Evolutionary conservation across 2,888 invertebrate genomes (phyloP), one percentile per base, ranked within the genome.

Genomic region (Drosophila macrospina): DNA sequence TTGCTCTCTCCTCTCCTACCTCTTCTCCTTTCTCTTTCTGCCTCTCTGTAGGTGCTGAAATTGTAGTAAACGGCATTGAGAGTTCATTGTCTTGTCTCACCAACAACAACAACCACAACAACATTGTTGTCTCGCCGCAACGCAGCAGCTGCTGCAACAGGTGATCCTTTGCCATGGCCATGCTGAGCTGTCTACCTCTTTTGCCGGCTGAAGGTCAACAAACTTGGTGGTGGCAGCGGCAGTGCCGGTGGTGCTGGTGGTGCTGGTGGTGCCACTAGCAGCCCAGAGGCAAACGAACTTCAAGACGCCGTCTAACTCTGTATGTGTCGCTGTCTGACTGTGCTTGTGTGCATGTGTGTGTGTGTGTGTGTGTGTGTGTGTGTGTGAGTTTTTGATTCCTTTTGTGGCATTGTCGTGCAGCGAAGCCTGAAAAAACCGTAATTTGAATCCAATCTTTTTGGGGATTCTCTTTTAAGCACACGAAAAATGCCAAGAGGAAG

Each of bases 401-500:
- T 73, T 69, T 69, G 66, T 65, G 54, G 47, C 63, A 60, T 50
- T 51, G 78, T 64, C 63, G 76, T 57, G 74, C 80, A 86, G 41
- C 81, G 86, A 83, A 83, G 88, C 81, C 88, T 80, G 72, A 87
- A 87, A 86, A 85, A 87, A 87, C 71, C 61, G 89, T 85, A 85
- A 85, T 85, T 85, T 85, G 88, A 85, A 80, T 87, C 87, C 89
- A 89, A 88, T 85, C 80, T 81, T 88, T 73, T 83, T 69, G 45
- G 82, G 79, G 69, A 81, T 86, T 84, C 85, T 85, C 78, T 69
- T 71, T 65, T 74, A 44, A 44, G 48, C 39, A 48, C 59, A 62
- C 67, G 39, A 64, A 60, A 62, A 41, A 63, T 52, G 44, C 51
- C 24, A 55, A 51, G 41, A 42, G 26, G 4, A 30, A 30, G 15